phyloP scores from a whole-genome alignment of 2,888 invertebrate species.

The Polylopha cassiicola region DNA sequence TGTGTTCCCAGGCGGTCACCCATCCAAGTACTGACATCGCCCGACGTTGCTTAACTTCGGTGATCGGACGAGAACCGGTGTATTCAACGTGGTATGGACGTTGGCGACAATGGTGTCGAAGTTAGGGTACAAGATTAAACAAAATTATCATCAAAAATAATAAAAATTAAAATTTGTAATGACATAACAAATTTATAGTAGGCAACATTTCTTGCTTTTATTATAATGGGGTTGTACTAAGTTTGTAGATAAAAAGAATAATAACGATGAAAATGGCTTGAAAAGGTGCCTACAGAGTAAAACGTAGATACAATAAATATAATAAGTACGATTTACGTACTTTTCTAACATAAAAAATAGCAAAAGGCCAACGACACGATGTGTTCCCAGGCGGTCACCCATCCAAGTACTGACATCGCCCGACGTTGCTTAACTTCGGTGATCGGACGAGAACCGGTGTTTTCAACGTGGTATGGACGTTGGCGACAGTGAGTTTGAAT shows the following conservation, averaged over 20 bases:
- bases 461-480: too few relatives aligned
- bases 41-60: constrained; percentile 34
- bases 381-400: constrained; percentile 38
- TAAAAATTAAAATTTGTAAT: too few relatives aligned
- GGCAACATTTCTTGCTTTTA: too few relatives aligned
- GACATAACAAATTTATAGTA: too few relatives aligned
- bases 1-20: constrained; percentile 33
- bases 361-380: constrained; percentile 32
- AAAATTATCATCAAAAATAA: neutral
- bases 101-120: constrained; percentile 7
- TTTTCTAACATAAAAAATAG: too few relatives aligned
- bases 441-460: constrained; percentile 33
- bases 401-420: constrained; percentile 37
- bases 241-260: too few relatives aligned
- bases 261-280: too few relatives aligned
- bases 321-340: too few relatives aligned
- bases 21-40: constrained; percentile 32
- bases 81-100: constrained; percentile 30
- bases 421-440: constrained; percentile 37
- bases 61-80: constrained; percentile 35
- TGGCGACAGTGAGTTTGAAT: too few relatives aligned
- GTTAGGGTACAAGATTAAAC: neutral
- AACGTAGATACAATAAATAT: too few relatives aligned
- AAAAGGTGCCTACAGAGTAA: too few relatives aligned
- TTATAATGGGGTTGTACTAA: too few relatives aligned